Percentiles rank a stretch among this genome's conserved stretches.
phyloP scores from a whole-genome alignment of 2,797 vertebrate genomes.

The Alca torda region DNA sequence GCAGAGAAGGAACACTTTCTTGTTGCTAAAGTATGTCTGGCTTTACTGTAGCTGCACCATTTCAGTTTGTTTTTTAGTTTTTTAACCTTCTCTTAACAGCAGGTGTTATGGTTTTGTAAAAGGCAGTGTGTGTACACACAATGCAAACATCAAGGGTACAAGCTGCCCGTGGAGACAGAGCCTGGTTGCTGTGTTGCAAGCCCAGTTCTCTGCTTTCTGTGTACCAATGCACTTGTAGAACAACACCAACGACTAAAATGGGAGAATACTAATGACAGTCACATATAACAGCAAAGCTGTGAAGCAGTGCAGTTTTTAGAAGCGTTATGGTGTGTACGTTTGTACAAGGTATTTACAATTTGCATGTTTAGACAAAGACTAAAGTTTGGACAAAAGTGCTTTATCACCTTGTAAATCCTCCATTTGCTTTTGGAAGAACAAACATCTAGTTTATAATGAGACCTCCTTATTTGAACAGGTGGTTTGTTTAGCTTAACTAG shows the following conservation, averaged over 20 bases:
- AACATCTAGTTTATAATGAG: not conserved
- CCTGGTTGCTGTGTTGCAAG: not conserved
- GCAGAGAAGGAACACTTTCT: not conserved
- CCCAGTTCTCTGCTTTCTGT: not conserved
- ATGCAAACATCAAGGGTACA: not conserved
- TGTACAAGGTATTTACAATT: not conserved
- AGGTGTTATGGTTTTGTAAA: not conserved
- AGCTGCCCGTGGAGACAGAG: not conserved
- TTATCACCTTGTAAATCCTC: not conserved
- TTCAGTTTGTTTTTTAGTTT: not conserved
- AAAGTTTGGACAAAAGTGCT: not conserved
- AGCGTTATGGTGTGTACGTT: not conserved
- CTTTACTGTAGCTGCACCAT: not conserved
- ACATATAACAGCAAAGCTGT: not conserved
- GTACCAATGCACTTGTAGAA: not conserved
- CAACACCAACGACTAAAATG: not conserved
- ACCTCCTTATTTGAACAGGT: conserved; percentile 18
- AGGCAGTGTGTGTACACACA: not conserved
- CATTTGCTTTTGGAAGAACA: not conserved
- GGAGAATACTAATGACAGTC: not conserved
- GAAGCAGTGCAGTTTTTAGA: not conserved
- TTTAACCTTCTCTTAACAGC: not conserved
- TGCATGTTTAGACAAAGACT: not conserved
- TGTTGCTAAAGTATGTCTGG: not conserved
- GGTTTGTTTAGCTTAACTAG: not conserved